These are phyloP conservation scores for Gonioctena quinquepunctata DNA, from an alignment of 1,140 invertebrate genomes.

Conservation along the genomic window DNA sequence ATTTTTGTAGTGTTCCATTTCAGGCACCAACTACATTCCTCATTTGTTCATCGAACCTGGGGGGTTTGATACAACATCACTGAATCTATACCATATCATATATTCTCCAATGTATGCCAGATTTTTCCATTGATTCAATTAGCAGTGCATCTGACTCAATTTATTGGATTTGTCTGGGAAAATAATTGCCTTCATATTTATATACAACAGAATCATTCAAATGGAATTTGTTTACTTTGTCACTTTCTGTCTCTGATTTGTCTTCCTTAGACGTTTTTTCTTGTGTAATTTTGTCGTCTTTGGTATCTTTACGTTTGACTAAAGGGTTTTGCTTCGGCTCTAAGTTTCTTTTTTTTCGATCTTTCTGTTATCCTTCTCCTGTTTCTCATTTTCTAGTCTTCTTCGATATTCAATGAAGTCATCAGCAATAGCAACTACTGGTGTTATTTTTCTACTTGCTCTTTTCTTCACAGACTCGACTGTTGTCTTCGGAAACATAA, in stretches of 20 bases:
- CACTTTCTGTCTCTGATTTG: background rate
- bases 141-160: background rate
- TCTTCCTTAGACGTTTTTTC: background rate
- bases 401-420: conserved; percentile 16
- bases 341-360: background rate
- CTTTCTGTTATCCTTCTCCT: background rate
- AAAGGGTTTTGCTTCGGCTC: background rate
- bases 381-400: conserved; percentile 18
- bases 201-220: background rate
- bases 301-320: background rate
- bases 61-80: background rate
- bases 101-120: conserved; percentile 1
- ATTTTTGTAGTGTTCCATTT: background rate
- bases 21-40: conserved; percentile 1
- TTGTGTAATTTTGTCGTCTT: conserved; percentile 5
- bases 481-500: background rate
- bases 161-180: conserved; percentile 1
- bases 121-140: conserved; percentile 6
- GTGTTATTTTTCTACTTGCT: conserved; percentile 8
- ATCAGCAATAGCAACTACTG: conserved; percentile 12
- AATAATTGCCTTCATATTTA: conserved; percentile 8
- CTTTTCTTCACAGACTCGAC: conserved; percentile 6
- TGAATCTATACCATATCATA: background rate
- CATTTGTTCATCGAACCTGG: background rate
- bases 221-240: background rate